Conservation (phyloP, 2,888 invertebrate species). For the Auanema freiburgensis region DNA sequence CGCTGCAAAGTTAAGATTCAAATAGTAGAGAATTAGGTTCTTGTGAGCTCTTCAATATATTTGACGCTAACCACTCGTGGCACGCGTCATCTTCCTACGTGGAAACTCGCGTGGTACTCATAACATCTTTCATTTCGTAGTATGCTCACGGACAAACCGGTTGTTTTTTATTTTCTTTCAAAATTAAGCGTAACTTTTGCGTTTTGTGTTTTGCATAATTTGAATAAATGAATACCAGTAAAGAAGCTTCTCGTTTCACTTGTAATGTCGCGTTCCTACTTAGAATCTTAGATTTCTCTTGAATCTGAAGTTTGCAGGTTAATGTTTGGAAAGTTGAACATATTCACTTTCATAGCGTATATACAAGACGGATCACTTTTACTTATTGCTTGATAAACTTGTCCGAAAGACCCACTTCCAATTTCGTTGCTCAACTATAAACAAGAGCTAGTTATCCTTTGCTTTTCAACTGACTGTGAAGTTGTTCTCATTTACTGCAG, state of each 20-base stretch:
- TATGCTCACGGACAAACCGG: not conserved
- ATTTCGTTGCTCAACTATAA: slow-evolving; percentile 75
- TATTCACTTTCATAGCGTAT: slow-evolving; percentile 79
- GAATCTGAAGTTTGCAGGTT: slow-evolving; percentile 7
- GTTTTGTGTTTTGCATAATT: slow-evolving; percentile 1
- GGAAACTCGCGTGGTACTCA: not conserved
- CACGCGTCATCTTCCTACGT: not conserved
- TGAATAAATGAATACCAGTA: slow-evolving; percentile 27
- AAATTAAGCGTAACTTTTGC: not conserved
- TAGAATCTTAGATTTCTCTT: slow-evolving; percentile 20
- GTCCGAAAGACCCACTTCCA: slow-evolving; percentile 87
- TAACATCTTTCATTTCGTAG: not conserved
- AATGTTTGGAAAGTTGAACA: not conserved
- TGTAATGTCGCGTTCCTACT: slow-evolving; percentile 46
- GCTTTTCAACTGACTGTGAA: slow-evolving; percentile 65
- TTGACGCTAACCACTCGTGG: too few species aligned
- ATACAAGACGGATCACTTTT: slow-evolving; percentile 70
- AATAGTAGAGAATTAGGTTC: not conserved
- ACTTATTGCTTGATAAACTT: slow-evolving; percentile 79
- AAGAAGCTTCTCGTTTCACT: slow-evolving; percentile 39
- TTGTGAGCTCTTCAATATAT: too few species aligned
- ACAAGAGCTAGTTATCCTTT: not conserved
- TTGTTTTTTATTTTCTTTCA: too few species aligned
- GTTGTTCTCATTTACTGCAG: slow-evolving; percentile 69
- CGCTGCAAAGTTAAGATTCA: slow-evolving; percentile 30